Evolutionary conservation across 2,797 vertebrate genomes (phyloP).

Genomic region (Telmatherina bonti): DNA sequence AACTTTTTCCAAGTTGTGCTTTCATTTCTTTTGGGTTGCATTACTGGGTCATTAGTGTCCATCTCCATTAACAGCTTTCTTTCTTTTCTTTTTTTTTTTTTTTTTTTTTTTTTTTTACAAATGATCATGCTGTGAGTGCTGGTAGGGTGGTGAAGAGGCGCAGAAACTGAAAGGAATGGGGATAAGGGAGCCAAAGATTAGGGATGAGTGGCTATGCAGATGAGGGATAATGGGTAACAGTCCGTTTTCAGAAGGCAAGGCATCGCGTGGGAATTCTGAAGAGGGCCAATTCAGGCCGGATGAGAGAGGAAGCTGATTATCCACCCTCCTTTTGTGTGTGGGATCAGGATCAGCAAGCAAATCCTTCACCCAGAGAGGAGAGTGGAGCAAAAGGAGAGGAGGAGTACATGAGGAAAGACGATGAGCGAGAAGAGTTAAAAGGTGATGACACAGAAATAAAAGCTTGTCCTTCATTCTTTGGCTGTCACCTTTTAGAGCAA

Average conservation of each 20-base stretch:
- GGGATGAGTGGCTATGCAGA: slow-evolving; percentile 65
- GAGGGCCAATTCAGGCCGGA: slow-evolving; percentile 59
- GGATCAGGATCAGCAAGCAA: slow-evolving; percentile 73
- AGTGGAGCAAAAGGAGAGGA: slow-evolving; percentile 35
- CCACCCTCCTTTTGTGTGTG: slow-evolving; percentile 64
- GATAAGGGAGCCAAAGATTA: slow-evolving; percentile 64
- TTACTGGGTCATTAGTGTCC: neutral
- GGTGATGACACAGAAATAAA: neutral
- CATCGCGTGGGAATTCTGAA: slow-evolving; percentile 62
- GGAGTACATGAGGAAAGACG: slow-evolving; percentile 44
- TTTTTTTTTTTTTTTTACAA: neutral
- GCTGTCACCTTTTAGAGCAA: neutral
- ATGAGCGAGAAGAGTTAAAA: slow-evolving; percentile 20
- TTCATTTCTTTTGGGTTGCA: neutral
- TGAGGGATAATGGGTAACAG: slow-evolving; percentile 70
- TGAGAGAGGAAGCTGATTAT: slow-evolving; percentile 76
- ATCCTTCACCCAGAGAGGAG: slow-evolving; percentile 55
- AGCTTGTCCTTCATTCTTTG: slow-evolving; percentile 1
- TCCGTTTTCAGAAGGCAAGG: slow-evolving; percentile 58
- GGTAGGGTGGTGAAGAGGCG: neutral
- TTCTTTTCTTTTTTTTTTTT: neutral
- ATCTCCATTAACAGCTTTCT: neutral
- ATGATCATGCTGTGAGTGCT: neutral
- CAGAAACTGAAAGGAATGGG: slow-evolving; percentile 17
- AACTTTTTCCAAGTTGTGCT: too few relatives aligned